phyloP scores from a whole-genome alignment of 1,140 invertebrate genomes.

The Zaprionus capensis region DNA sequence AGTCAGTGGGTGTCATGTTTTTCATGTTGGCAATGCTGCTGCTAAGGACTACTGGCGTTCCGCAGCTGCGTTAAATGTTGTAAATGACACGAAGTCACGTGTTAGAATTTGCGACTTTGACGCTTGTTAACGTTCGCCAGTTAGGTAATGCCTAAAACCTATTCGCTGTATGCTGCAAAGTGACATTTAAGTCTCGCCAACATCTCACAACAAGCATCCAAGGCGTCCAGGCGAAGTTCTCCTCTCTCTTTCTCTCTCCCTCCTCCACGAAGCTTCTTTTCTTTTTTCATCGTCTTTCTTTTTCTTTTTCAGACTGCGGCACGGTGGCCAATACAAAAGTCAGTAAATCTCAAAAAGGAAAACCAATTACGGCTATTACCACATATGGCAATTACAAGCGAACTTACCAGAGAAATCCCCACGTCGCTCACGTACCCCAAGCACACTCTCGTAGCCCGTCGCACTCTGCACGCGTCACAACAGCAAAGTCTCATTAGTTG shows the following conservation, averaged over 20 bases:
- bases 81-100: conserved; percentile 82
- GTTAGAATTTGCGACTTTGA: conserved; percentile 80
- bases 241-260: not conserved
- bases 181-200: conserved; percentile 72
- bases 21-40: conserved; percentile 42
- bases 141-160: conserved; percentile 78
- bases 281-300: not conserved
- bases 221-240: not conserved
- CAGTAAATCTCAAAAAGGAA: conserved; percentile 81
- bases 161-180: conserved; percentile 69
- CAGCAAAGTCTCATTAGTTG: conserved; percentile 82
- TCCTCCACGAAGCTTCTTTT: not conserved
- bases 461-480: conserved; percentile 63
- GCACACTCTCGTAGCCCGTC: not conserved
- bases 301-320: conserved; percentile 28
- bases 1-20: not conserved
- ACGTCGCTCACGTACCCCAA: not conserved
- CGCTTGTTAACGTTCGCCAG: conserved; percentile 77
- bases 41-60: conserved; percentile 45
- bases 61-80: conserved; percentile 53
- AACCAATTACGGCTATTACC: conserved; percentile 81
- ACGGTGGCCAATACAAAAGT: conserved; percentile 73
- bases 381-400: conserved; percentile 80
- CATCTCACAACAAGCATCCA: conserved; percentile 57
- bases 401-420: conserved; percentile 46